Conservation (phyloP, 2,113 vertebrate genomes). For the Cromileptes altivelis region DNA sequence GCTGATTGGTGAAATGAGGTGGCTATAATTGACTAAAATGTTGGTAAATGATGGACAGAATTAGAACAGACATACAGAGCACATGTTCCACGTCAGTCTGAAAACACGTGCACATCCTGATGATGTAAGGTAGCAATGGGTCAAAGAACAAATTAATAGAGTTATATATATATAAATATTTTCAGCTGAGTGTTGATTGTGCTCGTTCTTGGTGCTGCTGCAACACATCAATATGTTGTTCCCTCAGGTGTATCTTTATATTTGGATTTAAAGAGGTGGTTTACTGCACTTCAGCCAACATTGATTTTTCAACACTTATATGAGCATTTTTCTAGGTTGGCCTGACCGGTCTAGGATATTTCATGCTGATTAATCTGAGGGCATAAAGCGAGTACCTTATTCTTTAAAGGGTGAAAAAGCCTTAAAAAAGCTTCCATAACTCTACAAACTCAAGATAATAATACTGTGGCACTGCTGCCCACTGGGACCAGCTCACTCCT, state of each 20-base stretch:
- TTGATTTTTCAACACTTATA: neutral
- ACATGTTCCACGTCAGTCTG: neutral
- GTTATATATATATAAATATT: neutral
- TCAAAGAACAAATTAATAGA: neutral
- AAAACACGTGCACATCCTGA: neutral
- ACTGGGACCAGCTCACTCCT: conserved; percentile 5
- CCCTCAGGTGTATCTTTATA: conserved; percentile 3
- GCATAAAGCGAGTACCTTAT: neutral
- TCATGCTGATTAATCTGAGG: neutral
- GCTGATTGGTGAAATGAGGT: conserved; percentile 51
- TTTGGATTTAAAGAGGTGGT: neutral
- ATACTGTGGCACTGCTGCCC: neutral
- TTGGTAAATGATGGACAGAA: conserved; percentile 17
- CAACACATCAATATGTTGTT: conserved; percentile 1
- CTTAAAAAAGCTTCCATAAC: neutral
- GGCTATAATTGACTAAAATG: conserved; percentile 51
- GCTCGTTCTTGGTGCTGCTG: conserved; percentile 4
- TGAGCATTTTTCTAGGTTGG: neutral
- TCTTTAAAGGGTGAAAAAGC: neutral
- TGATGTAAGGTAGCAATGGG: neutral
- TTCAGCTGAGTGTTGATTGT: neutral
- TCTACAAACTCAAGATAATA: conserved; percentile 11
- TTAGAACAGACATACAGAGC: conserved; percentile 11
- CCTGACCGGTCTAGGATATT: neutral
- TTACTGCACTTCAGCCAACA: conserved; percentile 9